Evolutionary conservation across 2,113 vertebrate genomes (phyloP).

Genomic region (Ptyas mucosa): DNA sequence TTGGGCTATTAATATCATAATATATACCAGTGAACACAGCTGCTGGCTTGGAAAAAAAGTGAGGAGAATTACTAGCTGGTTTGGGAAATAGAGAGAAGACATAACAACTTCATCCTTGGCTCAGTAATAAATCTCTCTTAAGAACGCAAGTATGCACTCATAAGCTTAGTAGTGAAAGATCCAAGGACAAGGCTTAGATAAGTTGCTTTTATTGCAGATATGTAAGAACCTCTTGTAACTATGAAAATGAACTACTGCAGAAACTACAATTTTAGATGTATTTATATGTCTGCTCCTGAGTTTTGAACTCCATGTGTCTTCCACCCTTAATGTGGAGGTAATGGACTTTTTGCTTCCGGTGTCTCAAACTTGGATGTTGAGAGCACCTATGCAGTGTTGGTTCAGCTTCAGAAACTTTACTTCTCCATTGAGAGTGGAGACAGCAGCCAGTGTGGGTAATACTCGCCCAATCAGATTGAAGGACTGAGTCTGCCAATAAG

Average conservation of each 20-base stretch:
- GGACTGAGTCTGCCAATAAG: too few species aligned
- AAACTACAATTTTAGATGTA: background rate
- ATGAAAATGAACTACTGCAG: background rate
- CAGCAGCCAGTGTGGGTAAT: too few species aligned
- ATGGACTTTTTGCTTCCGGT: background rate
- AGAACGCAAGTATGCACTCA: background rate
- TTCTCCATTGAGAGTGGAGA: too few species aligned
- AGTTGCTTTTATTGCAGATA: background rate
- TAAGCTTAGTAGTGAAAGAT: background rate
- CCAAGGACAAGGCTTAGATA: background rate
- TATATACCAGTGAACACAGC: background rate
- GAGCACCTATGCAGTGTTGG: background rate
- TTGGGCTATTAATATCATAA: conserved; percentile 8
- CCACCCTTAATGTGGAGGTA: background rate
- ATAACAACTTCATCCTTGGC: background rate
- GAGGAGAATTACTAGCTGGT: conserved; percentile 6
- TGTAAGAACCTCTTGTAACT: background rate
- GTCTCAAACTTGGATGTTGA: background rate
- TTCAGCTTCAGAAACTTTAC: background rate
- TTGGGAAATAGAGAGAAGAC: background rate
- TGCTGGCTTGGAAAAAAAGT: background rate
- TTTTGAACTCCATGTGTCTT: background rate
- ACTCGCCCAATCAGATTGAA: too few species aligned
- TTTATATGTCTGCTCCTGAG: background rate
- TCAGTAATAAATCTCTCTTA: background rate